Evolutionary conservation across 2,113 vertebrate species (phyloP).

Genomic region (Mesembrinibis cayennensis): DNA sequence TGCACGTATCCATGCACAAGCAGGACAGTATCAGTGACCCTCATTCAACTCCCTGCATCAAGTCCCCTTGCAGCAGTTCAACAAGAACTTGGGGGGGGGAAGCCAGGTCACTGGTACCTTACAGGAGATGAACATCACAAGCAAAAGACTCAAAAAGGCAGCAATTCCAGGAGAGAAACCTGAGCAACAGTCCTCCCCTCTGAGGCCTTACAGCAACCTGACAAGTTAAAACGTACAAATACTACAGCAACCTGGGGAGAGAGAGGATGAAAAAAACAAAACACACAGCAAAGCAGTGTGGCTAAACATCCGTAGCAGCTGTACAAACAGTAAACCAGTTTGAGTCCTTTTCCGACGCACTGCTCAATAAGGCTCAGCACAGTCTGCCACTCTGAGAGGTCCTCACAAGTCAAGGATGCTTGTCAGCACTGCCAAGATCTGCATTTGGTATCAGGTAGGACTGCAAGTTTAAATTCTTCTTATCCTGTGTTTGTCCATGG

Average conservation of each 20-base stretch:
- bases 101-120: not conserved
- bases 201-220: not conserved
- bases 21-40: not conserved
- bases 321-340: not conserved
- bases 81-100: not conserved
- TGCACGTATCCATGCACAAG: not conserved
- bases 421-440: not conserved
- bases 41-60: not conserved
- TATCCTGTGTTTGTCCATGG: not conserved
- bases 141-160: not conserved
- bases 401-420: not conserved
- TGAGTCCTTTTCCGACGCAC: not conserved
- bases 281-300: not conserved
- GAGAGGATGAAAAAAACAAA: not conserved
- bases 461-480: not conserved
- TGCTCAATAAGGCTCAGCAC: not conserved
- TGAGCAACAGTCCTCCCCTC: not conserved
- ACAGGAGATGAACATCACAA: not conserved
- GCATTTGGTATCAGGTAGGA: not conserved
- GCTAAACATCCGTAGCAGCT: not conserved
- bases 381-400: not conserved
- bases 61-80: not conserved
- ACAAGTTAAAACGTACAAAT: not conserved
- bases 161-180: not conserved
- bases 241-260: not conserved